Evolutionary conservation across 2,113 vertebrate species (phyloP).

Genomic region (Malurus elegans): DNA sequence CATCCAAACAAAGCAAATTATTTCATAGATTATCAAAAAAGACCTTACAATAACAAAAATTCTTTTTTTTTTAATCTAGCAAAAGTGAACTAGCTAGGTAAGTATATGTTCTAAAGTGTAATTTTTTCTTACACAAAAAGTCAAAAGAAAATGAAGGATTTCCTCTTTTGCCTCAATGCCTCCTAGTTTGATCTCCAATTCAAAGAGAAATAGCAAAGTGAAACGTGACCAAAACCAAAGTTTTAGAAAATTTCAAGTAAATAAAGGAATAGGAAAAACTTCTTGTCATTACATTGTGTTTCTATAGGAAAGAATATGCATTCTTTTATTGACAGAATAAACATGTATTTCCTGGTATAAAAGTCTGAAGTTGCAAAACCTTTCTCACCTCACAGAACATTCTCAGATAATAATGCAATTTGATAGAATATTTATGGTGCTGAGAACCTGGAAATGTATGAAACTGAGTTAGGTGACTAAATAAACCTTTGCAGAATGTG

Average conservation of each 20-base stretch:
- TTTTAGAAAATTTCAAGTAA: neutral
- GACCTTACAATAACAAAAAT: neutral
- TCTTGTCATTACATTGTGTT: neutral
- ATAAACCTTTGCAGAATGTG: neutral
- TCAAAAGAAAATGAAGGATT: neutral
- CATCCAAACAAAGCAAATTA: neutral
- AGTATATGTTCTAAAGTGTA: neutral
- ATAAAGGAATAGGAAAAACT: neutral
- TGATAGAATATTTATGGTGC: neutral
- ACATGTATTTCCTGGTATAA: neutral
- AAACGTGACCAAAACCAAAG: neutral
- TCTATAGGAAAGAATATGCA: neutral
- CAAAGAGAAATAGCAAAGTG: neutral
- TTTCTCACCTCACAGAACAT: neutral
- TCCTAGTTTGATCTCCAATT: neutral
- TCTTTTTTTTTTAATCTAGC: neutral
- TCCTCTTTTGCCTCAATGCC: neutral
- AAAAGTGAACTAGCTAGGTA: neutral
- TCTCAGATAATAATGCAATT: neutral
- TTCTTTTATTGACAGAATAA: neutral
- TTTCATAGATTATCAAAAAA: neutral
- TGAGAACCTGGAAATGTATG: neutral
- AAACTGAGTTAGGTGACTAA: neutral
- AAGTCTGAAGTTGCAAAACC: neutral
- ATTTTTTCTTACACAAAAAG: neutral